phyloP scores from a whole-genome alignment of 2,797 vertebrate species.

The Bucorvus abyssinicus region DNA sequence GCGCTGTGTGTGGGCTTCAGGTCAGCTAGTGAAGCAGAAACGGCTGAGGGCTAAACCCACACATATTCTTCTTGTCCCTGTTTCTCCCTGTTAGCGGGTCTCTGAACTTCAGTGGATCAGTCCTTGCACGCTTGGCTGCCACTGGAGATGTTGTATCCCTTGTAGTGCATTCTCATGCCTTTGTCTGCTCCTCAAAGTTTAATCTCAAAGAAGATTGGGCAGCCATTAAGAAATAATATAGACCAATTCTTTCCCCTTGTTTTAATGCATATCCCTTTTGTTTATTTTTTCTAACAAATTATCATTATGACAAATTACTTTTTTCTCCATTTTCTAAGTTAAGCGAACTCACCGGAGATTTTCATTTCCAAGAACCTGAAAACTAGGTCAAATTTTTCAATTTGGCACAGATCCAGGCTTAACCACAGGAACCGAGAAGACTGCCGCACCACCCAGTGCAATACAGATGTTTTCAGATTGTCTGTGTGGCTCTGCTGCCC shows the following conservation, averaged over 20 bases:
- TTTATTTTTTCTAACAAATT: background rate
- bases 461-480: background rate
- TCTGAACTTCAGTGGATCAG: background rate
- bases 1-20: background rate
- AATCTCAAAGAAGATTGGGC: background rate
- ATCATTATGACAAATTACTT: background rate
- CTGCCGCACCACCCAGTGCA: background rate
- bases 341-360: background rate
- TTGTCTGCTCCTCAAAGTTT: background rate
- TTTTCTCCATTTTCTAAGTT: background rate
- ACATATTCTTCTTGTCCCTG: background rate
- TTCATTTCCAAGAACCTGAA: background rate
- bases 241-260: background rate
- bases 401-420: background rate
- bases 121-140: background rate
- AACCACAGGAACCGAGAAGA: background rate
- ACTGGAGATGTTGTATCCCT: background rate
- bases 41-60: background rate
- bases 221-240: background rate
- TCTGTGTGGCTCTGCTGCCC: background rate
- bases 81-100: background rate
- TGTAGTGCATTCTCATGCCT: background rate
- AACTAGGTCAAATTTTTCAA: background rate
- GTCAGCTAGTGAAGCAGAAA: background rate
- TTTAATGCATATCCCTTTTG: background rate